Base-by-base conservation (phyloP, 2,888 invertebrate genomes). In the Drepana falcataria region DNA sequence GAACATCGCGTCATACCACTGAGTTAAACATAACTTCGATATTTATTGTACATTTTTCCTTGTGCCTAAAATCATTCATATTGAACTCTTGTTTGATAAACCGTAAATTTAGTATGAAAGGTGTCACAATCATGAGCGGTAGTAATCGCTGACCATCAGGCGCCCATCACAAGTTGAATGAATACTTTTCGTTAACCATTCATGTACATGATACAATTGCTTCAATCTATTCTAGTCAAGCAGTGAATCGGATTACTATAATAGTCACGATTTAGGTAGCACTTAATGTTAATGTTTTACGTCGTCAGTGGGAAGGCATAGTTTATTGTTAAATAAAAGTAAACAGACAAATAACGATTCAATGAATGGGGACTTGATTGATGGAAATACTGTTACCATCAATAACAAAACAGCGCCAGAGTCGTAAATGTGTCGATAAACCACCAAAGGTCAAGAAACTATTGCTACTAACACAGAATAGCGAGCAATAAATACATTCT, bases 1-100 rank as follows among this genome's bases (percentile, higher is more conserved):
- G 74, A 79, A 77, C 68, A 69, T 66, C 60, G 58, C 51, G 59
- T 59, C 55, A 68, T 68, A 55, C 60, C 59, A 54, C 44, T 44
- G 44, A 44, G 63, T 58, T 57, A 60, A 68, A 63, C 54, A 59
- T 65, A 65, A 61, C 58, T 1, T 62, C 6, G 9, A 9, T 44
- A 6, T 65, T 59, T 56, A 66, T 65, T 59, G 6, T 44, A 9
- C 58, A 55, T 62, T 71, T 67, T 70, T 72, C 66, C 59, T 69
- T 64, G 67, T 61, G 61, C 66, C 48, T 55, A 67, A 69, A 73
- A 68, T 73, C 55, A 64, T 59, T 61, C 53, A 59, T 21, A 64
- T 62, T 60, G 55, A 55, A 54, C 35, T 60, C 21, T 21, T 21
- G 21, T 21, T 21, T 21, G 21, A 21, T 21, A 21, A 21, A 21